phyloP scores from a whole-genome alignment of 2,797 vertebrate genomes.

The Lepilemur ruficaudatus region DNA sequence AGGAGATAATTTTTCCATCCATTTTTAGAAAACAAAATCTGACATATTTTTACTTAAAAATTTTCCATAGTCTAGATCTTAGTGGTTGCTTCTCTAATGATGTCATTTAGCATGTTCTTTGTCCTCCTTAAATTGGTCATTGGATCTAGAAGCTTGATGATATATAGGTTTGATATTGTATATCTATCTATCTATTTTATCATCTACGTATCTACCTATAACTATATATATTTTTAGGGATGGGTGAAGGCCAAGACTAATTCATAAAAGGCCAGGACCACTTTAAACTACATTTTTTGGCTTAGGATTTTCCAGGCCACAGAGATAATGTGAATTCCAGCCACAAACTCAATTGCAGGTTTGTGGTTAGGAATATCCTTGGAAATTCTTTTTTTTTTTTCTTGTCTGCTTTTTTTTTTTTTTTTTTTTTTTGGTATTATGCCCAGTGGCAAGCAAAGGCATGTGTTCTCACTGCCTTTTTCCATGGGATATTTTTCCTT shows the following conservation, averaged over 20 bases:
- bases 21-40: conserved; percentile 12
- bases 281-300: not conserved
- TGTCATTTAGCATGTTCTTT: not conserved
- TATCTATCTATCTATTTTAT: not conserved
- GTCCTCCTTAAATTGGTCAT: not conserved
- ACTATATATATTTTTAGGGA: too few relatives aligned
- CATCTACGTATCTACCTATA: not conserved
- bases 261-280: not conserved
- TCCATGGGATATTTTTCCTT: not conserved
- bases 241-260: not conserved
- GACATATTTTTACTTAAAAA: not conserved
- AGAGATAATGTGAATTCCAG: not conserved
- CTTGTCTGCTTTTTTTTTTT: too few relatives aligned
- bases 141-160: not conserved
- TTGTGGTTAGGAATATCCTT: not conserved
- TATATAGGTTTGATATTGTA: not conserved
- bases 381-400: not conserved
- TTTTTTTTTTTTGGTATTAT: not conserved
- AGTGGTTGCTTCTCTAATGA: not conserved
- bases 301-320: not conserved
- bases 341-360: not conserved
- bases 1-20: not conserved
- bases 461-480: not conserved
- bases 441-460: not conserved
- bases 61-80: not conserved